Conservation (phyloP, 2,113 vertebrate species). For the Ictalurus punctatus region DNA sequence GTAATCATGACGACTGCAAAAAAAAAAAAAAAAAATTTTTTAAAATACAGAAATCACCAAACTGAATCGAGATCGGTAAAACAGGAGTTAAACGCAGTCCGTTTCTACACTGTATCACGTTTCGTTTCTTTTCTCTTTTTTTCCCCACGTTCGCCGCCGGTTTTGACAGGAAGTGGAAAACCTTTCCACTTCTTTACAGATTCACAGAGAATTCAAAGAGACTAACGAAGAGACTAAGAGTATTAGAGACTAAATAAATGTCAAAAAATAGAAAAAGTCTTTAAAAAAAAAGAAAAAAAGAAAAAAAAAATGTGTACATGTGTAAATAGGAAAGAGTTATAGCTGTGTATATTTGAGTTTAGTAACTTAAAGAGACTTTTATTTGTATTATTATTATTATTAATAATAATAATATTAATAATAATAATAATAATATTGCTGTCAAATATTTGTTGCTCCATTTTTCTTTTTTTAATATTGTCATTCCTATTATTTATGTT, state of each 20-base stretch:
- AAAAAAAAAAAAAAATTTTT: too few species aligned
- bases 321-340: slow-evolving; percentile 90
- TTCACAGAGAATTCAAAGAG: neutral
- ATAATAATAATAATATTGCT: slow-evolving; percentile 63
- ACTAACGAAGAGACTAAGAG: neutral
- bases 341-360: slow-evolving; percentile 97
- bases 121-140: neutral
- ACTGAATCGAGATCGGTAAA: neutral
- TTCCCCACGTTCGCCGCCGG: neutral
- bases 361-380: slow-evolving; percentile 89
- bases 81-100: neutral
- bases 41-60: neutral
- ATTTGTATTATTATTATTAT: slow-evolving; percentile 58
- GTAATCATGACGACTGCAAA: neutral
- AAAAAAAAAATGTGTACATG: slow-evolving; percentile 77
- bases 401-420: slow-evolving; percentile 62
- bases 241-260: neutral
- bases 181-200: neutral
- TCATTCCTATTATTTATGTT: slow-evolving; percentile 81
- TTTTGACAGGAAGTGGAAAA: neutral
- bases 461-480: slow-evolving; percentile 64
- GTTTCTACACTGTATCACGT: neutral
- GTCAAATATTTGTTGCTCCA: slow-evolving; percentile 46
- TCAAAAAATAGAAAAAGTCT: neutral
- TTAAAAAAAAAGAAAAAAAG: neutral